phyloP scores from a whole-genome alignment of 1,140 invertebrate species.

The Leptopilina clavipes region DNA sequence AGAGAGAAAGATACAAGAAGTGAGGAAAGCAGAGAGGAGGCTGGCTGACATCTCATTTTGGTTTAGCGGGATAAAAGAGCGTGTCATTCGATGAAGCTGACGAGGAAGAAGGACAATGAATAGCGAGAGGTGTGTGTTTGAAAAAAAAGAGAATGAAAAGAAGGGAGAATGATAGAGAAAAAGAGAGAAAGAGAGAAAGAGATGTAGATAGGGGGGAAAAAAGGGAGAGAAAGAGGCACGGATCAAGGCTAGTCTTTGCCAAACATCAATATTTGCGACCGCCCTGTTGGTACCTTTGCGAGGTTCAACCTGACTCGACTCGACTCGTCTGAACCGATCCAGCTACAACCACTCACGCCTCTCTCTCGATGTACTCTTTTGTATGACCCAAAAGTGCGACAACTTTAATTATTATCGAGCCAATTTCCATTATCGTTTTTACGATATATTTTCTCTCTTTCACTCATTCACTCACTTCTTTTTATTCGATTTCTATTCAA shows the following conservation, averaged over 20 bases:
- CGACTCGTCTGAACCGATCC: conserved; percentile 63
- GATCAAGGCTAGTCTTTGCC: conserved; percentile 75
- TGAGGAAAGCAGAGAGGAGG: conserved; percentile 42
- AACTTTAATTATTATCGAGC: conserved; percentile 58
- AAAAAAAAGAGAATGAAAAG: conserved; percentile 14
- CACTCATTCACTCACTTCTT: background rate
- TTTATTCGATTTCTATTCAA: background rate
- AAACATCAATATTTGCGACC: conserved; percentile 76
- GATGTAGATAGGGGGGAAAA: conserved; percentile 59
- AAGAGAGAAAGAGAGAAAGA: conserved; percentile 53
- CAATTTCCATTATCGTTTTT: conserved; percentile 21
- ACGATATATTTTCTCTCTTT: background rate
- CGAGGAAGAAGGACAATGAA: conserved; percentile 4
- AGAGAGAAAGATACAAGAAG: conserved; percentile 53
- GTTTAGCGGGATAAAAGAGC: conserved; percentile 29
- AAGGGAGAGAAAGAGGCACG: conserved; percentile 69
- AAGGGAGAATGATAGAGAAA: conserved; percentile 56
- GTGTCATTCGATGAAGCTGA: conserved; percentile 14
- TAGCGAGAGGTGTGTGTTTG: background rate
- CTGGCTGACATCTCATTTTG: conserved; percentile 28
- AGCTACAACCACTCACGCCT: conserved; percentile 60
- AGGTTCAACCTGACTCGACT: conserved; percentile 67
- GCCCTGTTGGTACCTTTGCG: conserved; percentile 73
- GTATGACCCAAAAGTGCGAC: conserved; percentile 50
- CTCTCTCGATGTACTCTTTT: conserved; percentile 44